These are phyloP conservation scores for Cygnus olor DNA, from an alignment of 2,797 vertebrate genomes.

Conservation along the genomic window DNA sequence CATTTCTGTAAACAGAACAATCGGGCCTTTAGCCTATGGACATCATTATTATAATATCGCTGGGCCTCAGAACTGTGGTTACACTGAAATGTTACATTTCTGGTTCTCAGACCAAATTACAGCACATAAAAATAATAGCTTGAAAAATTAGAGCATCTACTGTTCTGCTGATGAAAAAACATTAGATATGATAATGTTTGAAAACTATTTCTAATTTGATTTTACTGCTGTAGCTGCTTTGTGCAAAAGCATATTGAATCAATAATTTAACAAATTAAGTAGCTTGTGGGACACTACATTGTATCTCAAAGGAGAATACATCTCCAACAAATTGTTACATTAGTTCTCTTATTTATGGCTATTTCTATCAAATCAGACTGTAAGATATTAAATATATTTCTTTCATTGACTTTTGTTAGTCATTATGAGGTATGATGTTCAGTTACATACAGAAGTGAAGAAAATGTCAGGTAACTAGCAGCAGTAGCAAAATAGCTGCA, in stretches of 20 bases:
- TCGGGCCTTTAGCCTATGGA: not conserved
- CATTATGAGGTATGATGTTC: not conserved
- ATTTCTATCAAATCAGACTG: not conserved
- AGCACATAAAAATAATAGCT: not conserved
- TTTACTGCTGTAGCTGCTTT: not conserved
- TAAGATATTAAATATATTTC: not conserved
- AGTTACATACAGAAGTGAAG: not conserved
- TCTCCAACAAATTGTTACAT: not conserved
- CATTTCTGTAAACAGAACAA: not conserved
- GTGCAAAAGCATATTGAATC: not conserved
- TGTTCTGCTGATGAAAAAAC: not conserved
- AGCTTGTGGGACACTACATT: not conserved
- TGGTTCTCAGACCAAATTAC: not conserved
- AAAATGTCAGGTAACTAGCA: not conserved
- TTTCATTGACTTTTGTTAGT: not conserved
- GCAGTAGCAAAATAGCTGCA: not conserved
- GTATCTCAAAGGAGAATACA: not conserved
- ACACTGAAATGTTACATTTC: fast-evolving
- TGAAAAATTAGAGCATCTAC: not conserved
- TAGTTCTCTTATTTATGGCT: not conserved
- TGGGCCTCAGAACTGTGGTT: not conserved
- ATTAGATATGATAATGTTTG: not conserved
- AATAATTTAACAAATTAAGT: not conserved
- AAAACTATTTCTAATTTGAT: not conserved
- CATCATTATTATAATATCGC: not conserved